Evolutionary conservation across 2,797 vertebrate genomes (phyloP), one percentile per base, ranked within the genome.

Genomic region (Ptychobarbus kaznakovi): DNA sequence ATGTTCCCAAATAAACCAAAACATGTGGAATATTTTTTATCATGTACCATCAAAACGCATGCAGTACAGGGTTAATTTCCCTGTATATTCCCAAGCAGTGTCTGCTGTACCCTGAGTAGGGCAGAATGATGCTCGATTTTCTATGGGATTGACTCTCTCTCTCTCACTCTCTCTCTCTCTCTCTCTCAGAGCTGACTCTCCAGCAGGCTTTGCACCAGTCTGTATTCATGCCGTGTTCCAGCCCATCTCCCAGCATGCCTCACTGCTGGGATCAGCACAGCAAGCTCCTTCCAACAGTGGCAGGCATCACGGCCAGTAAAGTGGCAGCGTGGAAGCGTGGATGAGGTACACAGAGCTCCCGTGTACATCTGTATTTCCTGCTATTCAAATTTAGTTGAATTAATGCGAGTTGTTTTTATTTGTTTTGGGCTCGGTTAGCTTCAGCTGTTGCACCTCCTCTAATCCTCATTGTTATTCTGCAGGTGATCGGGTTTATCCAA

Each of bases 291-390:
- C 96, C 96, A 32, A 95, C 94, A 0, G 96, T 97, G 18, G 96
- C 95, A 6, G 96, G 96, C 51, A 96, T 97, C 89, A 96, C 95
- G 73, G 95, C 96, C 83, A 96, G 96, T 88, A 96, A 92, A 91
- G 96, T 97, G 88, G 95, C 96, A n/a, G 95, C 95, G 38, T 96
- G 96, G 96, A 96, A 96, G 94, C 72, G 95, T 96, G 7, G 96
- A 97, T 72, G 95, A 96, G 96, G 96, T 96, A 82, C 25, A 56
- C 16, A 15, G 3, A 40, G 18, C 46, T 53, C 56, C 38, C 25
- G 5, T 2, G n/a, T 63, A 25, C 25, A 28, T 63, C 61, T 28
- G 25, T 6, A 16, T 22, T 15, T 40, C 74, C 6, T 16, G 58
- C 49, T 56, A 0, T 56, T 38, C 51, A n/a, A 25, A 65, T 25